Base-by-base conservation (phyloP, 2,797 vertebrate species). In the Onychomys arenicola region DNA sequence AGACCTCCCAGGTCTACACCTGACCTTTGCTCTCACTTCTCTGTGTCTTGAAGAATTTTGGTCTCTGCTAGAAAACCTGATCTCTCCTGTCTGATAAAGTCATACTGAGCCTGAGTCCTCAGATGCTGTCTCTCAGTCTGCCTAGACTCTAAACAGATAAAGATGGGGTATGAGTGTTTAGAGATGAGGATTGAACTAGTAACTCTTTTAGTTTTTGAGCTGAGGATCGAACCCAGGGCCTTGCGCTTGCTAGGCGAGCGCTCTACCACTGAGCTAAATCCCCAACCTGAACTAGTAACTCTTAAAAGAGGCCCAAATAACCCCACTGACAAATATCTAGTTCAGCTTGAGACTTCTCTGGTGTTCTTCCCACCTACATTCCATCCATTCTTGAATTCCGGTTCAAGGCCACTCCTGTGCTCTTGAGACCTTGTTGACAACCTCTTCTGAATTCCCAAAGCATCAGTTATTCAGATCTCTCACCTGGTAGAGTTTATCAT, bases 111-210 rank as follows among this genome's bases (percentile, higher is more conserved):
- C 40, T 46, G 40, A 77, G 32, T 87, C 63, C 73, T 69, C 73
- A 34, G 16, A 81, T 52, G 9, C 81, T 37, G 37, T 89, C 81
- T 37, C 34, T 89, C 59, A 17, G 32, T 55, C 46, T 63, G 80
- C 89, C 57, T 76, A 80, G 84, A 90, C 80, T 55, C n/a, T 59
- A 83, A 89, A 71, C 57, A 82, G 80, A 81, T 55, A 78, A 92
- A 89, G 57, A 67, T 63, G 17, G 46, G n/a, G 23, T 4, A 2
- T 19, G 40, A 6, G 2, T 27, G 7, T n/a, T 16, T 14, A 27
- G 43, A 52, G 63, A 16, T 16, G 34, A 84, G 29, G 25, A n/a
- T 10, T 78, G 8, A 69, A 34, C 34, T 23, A 55, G 59, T 10
- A 88, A 23, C 40, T 71, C 32, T 76, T 57, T n/a, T n/a, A n/a